These are phyloP conservation scores for Esox niger DNA, from an alignment of 2,113 vertebrate species.

Conservation along the genomic window DNA sequence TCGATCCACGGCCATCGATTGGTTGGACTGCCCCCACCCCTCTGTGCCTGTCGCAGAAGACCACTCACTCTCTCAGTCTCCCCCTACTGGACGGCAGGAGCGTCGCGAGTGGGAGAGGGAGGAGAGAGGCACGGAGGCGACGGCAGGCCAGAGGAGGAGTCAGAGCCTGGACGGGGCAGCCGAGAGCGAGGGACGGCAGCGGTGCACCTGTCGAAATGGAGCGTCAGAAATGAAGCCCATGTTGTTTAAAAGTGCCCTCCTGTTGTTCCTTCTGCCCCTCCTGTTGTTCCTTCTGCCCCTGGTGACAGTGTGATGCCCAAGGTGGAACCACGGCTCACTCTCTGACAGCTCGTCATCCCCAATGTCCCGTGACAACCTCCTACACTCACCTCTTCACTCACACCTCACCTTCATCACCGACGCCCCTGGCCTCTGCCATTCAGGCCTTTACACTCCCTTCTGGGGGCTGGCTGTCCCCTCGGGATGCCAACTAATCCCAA, in stretches of 20 bases:
- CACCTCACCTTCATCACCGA: too few relatives aligned
- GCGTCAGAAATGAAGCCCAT: neutral
- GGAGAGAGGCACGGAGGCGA: slow-evolving; percentile 7
- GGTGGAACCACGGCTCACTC: too few relatives aligned
- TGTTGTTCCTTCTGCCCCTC: neutral
- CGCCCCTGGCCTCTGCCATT: too few relatives aligned
- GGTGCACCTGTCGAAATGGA: slow-evolving; percentile 43
- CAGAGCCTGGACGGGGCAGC: slow-evolving; percentile 5
- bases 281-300: too few relatives aligned
- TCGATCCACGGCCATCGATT: slow-evolving; percentile 63
- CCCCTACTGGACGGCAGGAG: slow-evolving; percentile 43
- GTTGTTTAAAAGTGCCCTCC: neutral
- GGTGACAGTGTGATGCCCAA: neutral
- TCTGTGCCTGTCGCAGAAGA: slow-evolving; percentile 29
- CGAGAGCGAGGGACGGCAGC: slow-evolving; percentile 17
- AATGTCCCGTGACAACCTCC: neutral
- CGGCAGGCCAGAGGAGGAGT: neutral
- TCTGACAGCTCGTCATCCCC: neutral
- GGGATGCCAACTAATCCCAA: too few relatives aligned
- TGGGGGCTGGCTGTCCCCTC: too few relatives aligned
- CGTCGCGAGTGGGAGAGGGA: slow-evolving; percentile 35
- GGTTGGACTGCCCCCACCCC: slow-evolving; percentile 66
- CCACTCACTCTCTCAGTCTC: slow-evolving; percentile 44
- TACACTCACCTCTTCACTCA: too few relatives aligned
- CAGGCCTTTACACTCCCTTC: too few relatives aligned